Conservation (phyloP, 2,113 vertebrate species). For the Nothocercus julius region DNA sequence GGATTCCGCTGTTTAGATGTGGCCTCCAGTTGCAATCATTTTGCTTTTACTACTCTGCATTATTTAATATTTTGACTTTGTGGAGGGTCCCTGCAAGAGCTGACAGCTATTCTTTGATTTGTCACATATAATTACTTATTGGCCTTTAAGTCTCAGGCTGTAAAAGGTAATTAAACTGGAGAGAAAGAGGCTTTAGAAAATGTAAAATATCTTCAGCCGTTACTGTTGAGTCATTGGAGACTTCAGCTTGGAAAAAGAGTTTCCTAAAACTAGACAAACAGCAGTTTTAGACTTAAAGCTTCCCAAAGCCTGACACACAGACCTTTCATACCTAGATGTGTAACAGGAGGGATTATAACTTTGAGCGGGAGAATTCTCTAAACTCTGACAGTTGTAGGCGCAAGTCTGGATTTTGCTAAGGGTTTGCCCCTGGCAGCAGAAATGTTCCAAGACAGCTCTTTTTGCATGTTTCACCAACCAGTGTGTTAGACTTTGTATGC, state of each 20-base stretch:
- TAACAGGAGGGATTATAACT: neutral
- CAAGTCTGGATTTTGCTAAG: neutral
- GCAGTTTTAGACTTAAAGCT: neutral
- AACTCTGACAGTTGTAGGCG: neutral
- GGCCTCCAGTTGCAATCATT: neutral
- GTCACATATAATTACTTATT: neutral
- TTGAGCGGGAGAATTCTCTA: neutral
- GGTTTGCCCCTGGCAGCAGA: neutral
- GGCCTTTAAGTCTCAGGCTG: neutral
- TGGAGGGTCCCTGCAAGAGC: neutral
- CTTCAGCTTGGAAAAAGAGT: rapidly evolving
- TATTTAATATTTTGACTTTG: neutral
- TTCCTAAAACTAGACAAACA: neutral
- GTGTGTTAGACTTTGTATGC: neutral
- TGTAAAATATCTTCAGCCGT: neutral
- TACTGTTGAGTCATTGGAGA: neutral
- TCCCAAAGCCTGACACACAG: neutral
- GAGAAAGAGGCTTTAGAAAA: neutral
- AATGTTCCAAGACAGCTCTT: neutral
- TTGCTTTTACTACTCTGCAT: neutral
- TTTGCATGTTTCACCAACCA: rapidly evolving
- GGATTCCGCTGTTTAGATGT: neutral
- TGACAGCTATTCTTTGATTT: neutral
- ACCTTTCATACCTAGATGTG: rapidly evolving
- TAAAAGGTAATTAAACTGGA: neutral